A percentile compares a stretch with the other conserved stretches of the same genome.
Conservation (phyloP, 2,888 invertebrate genomes). For the Macropis europaea region DNA sequence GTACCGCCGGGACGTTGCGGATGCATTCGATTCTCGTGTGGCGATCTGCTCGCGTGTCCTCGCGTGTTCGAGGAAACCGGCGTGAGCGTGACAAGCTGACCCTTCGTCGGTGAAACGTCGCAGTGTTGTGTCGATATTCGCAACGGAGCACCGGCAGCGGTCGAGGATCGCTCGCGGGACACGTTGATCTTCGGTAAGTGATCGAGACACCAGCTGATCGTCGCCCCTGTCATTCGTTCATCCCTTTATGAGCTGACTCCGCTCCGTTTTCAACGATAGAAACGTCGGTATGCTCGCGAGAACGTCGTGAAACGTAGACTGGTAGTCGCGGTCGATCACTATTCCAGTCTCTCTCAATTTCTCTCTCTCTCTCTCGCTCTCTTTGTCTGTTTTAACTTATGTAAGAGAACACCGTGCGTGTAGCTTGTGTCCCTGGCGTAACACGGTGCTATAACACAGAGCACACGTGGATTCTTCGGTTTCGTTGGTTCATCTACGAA, state of each 20-base stretch:
- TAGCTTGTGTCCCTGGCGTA: slow-evolving; percentile 17
- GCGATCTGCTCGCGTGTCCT: slow-evolving; percentile 10
- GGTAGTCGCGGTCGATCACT: background rate
- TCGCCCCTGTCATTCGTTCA: too few relatives aligned
- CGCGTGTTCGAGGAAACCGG: background rate
- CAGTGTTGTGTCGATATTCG: too few relatives aligned
- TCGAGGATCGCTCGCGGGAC: background rate
- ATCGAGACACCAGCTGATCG: too few relatives aligned
- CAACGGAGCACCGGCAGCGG: background rate
- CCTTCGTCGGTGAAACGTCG: background rate
- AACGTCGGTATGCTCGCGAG: background rate
- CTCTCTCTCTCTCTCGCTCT: background rate
- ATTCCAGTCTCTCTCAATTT: background rate
- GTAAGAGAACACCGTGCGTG: slow-evolving; percentile 24
- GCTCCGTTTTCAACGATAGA: background rate
- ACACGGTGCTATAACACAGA: background rate
- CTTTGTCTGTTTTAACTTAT: slow-evolving; percentile 10
- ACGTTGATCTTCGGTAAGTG: slow-evolving; percentile 21
- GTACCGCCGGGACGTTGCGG: too few relatives aligned
- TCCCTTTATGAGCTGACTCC: background rate
- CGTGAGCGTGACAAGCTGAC: background rate
- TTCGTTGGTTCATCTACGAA: slow-evolving; percentile 1
- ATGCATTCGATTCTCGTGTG: slow-evolving; percentile 2
- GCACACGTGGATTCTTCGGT: slow-evolving; percentile 16
- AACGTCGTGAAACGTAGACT: slow-evolving; percentile 14